Evolutionary conservation across 2,113 vertebrate species (phyloP).

Genomic region (Rynchops niger): DNA sequence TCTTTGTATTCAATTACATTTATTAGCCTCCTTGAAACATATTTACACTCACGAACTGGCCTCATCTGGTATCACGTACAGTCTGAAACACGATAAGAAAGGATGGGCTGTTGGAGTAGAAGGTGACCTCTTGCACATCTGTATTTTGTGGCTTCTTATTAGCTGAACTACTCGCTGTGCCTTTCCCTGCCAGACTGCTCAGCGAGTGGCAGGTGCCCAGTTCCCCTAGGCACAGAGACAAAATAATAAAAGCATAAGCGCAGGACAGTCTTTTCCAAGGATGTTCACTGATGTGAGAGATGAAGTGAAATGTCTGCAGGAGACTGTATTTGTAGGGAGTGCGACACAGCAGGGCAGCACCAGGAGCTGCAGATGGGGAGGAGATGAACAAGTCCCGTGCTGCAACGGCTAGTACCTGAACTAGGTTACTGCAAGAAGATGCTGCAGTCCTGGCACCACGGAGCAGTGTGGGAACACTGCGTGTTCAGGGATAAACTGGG

Average conservation of each 20-base stretch:
- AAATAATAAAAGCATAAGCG: neutral
- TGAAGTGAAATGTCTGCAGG: neutral
- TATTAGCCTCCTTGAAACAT: neutral
- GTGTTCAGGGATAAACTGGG: neutral
- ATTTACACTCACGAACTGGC: neutral
- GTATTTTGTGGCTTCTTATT: neutral
- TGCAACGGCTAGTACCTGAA: neutral
- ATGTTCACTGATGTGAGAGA: neutral
- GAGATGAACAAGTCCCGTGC: neutral
- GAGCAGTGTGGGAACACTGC: neutral
- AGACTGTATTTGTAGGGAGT: neutral
- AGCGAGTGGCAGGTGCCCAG: neutral
- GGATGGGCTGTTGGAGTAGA: neutral
- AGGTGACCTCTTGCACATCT: neutral
- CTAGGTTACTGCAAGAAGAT: too few relatives aligned
- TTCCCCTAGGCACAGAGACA: neutral
- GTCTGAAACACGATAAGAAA: fast-evolving
- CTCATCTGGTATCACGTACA: neutral
- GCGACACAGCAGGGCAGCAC: neutral
- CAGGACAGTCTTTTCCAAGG: neutral
- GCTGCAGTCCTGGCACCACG: neutral
- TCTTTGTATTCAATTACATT: neutral
- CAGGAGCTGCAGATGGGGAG: neutral
- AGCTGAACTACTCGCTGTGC: neutral
- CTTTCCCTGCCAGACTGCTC: neutral